phyloP scores from a whole-genome alignment of 2,888 invertebrate genomes.

The Watsonalla cultraria region DNA sequence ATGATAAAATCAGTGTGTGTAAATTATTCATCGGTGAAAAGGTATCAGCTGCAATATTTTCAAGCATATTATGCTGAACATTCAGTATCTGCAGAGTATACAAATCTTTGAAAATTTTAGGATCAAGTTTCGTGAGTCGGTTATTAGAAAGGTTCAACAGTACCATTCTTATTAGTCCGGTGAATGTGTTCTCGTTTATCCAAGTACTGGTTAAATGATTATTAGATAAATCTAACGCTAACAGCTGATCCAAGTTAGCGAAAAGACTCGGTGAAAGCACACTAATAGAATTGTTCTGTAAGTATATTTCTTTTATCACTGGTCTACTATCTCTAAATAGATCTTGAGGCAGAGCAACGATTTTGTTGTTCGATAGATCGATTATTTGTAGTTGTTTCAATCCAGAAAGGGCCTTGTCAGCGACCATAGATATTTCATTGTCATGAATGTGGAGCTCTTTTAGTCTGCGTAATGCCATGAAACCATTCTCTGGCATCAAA shows the following conservation, averaged over 20 bases:
- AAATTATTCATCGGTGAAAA: constrained; percentile 95
- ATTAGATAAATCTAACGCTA: constrained; percentile 89
- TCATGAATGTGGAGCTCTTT: constrained; percentile 90
- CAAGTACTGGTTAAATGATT: constrained; percentile 92
- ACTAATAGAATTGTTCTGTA: constrained; percentile 94
- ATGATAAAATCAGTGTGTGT: constrained; percentile 91
- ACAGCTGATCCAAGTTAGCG: constrained; percentile 89
- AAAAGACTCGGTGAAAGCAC: constrained; percentile 91
- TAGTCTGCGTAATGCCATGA: constrained; percentile 87
- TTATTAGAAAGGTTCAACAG: constrained; percentile 92
- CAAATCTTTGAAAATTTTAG: constrained; percentile 90
- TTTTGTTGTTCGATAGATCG: constrained; percentile 93
- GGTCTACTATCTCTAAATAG: constrained; percentile 88
- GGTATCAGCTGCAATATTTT: constrained; percentile 90
- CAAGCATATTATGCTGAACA: constrained; percentile 89
- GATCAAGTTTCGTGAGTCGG: constrained; percentile 87
- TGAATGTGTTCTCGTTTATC: constrained; percentile 91
- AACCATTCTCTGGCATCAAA: constrained; percentile 88
- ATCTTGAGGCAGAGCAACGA: constrained; percentile 91
- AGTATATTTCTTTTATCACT: constrained; percentile 91
- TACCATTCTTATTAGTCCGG: constrained; percentile 92
- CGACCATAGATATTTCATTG: constrained; percentile 93
- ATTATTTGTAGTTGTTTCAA: constrained; percentile 90
- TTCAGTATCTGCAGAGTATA: constrained; percentile 92
- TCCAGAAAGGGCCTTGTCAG: constrained; percentile 89